phyloP scores from a whole-genome alignment of 2,797 vertebrate species.

The Cichlasoma orientale region DNA sequence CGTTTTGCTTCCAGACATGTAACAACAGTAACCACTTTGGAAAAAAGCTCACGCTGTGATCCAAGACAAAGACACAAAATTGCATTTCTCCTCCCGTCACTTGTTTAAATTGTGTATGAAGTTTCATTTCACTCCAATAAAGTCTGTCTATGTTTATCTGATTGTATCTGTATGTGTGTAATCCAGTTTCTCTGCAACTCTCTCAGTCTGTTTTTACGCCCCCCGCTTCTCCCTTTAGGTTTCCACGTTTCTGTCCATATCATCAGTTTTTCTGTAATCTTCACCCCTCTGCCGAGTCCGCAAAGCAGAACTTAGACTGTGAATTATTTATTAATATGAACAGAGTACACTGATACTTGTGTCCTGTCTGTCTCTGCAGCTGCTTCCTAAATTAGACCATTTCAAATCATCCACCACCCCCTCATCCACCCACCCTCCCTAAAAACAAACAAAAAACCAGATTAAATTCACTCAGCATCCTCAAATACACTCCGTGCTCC shows the following conservation, averaged over 20 bases:
- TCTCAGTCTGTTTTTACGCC: not conserved
- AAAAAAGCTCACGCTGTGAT: not conserved
- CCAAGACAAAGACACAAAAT: not conserved
- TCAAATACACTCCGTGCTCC: conserved; percentile 18
- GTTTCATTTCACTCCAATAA: not conserved
- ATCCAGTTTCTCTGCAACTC: not conserved
- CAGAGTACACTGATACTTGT: not conserved
- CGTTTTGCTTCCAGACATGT: not conserved
- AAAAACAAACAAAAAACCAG: not conserved
- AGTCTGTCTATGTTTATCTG: not conserved
- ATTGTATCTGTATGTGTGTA: not conserved
- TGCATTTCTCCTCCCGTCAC: not conserved
- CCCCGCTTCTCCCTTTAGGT: not conserved
- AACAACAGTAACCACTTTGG: not conserved
- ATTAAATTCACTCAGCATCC: conserved; percentile 41
- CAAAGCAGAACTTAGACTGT: not conserved
- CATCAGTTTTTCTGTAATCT: not conserved
- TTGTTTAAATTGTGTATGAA: not conserved
- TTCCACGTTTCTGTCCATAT: not conserved
- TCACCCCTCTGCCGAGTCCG: not conserved
- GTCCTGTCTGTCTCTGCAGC: conserved; percentile 39
- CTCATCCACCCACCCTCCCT: conserved; percentile 7
- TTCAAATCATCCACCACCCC: conserved; percentile 43
- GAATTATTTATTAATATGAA: conserved; percentile 12
- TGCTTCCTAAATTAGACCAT: conserved; percentile 55